Evolutionary conservation across 2,888 invertebrate genomes (phyloP), one percentile per base, ranked within the genome.

Genomic region (Molanna angustata): DNA sequence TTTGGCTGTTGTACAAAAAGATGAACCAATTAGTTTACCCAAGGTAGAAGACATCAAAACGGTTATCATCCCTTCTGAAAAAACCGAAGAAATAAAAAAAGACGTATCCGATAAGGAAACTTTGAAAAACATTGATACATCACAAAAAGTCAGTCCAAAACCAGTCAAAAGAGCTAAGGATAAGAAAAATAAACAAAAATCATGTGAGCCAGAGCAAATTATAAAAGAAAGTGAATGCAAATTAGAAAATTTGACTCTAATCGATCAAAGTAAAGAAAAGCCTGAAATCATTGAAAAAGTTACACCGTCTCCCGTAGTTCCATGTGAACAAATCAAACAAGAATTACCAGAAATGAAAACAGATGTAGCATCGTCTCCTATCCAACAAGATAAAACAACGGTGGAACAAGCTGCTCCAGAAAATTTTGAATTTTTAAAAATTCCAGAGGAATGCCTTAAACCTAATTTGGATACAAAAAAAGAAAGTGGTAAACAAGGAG

Each of bases 141-240:
- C 27, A 39, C 14, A 40, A 11, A 18, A 21, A 11, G 48, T 43
- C 27, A 48, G 49, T 11, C 54, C 54, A 9, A 57, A 51, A 33
- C 49, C 57, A 2, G 22, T 37, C 4, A 57, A 57, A 41, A 31
- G 49, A 40, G 43, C 19, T n/a, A 57, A 54, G 21, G 54, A 57
- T 46, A 57, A 57, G 48, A 57, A 57, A 40, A 40, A 45, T 18
- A 57, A 57, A 27, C 46, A 43, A n/a, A 50, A 53, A 20, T 13
- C 48, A 14, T 27, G 27, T 32, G 20, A 7, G 11, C 16, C 19
- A 3, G 31, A 17, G 19, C 4, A 13, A 4, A 41, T n/a, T 3
- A 20, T 18, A 21, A 3, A 18, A 22, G 17, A 65, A 62, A 64
- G 63, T 60, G 66, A 27, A 27, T 27, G 27, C 11, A 27, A 27